Base-by-base conservation (phyloP, 2,797 vertebrate species). In the Acanthurus leucopareius region DNA sequence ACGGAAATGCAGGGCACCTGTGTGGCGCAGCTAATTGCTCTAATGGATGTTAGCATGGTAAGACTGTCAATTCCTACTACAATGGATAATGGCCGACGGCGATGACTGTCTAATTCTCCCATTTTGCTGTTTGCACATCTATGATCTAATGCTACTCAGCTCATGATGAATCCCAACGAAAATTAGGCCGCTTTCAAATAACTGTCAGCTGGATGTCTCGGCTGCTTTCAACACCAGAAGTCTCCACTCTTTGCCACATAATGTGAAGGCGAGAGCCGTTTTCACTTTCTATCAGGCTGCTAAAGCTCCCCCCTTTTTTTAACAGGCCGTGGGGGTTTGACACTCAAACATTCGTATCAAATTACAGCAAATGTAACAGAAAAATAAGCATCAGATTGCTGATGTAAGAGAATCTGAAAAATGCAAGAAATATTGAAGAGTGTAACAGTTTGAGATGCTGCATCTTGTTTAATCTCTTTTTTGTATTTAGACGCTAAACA, bases 171-270 rank as follows among this genome's bases (percentile, higher is more conserved):
- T 82, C 76, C 69, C 79, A 75, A 60, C 51, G 69, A 32, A 84
- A 87, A 86, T 80, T 62, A 86, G 68, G 72, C 78, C 20, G 69
- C 80, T 79, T 84, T 85, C 74, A 64, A 78, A 82, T 71, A 49
- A 89, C 85, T 87, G 89, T 88, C 90, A 89, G 85, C 80, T 59
- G 68, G 71, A 74, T 66, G 73, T 88, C 86, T 83, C 48, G 14
- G 59, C 79, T 49, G 77, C 77, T 80, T 79, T 86, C 77, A 81
- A 69, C 80, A 62, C 75, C 67, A 66, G 56, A 63, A 69, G 73
- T 66, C 71, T 79, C 71, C 66, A 17, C 71, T 69, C 57, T 82
- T 87, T 48, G 69, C 35, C 68, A 51, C 79, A 57, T 79, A 77
- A 72, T 47, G 22, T 66, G 71, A 77, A 85, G 82, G 82, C 70